Evolutionary conservation across 2,797 vertebrate species (phyloP).

Genomic region (Dallia pectoralis): DNA sequence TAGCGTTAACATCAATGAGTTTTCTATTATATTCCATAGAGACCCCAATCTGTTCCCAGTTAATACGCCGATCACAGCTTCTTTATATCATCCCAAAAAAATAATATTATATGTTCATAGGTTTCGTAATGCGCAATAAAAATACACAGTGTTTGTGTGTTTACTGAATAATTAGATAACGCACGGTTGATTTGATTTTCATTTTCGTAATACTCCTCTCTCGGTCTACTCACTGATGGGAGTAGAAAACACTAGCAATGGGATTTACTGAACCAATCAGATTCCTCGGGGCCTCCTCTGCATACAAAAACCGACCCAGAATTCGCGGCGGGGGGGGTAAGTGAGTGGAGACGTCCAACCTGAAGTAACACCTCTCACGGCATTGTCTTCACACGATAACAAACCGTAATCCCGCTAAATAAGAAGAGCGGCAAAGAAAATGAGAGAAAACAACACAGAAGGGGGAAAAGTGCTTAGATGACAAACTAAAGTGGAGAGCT

Average conservation of each 20-base stretch:
- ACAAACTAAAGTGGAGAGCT: constrained; percentile 21
- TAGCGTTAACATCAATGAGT: too few relatives aligned
- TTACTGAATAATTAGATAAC: background rate
- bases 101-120: background rate
- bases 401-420: background rate
- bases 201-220: background rate
- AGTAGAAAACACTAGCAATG: constrained; percentile 14
- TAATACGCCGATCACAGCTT: background rate
- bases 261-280: constrained; percentile 41
- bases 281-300: constrained; percentile 42
- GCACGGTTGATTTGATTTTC: background rate
- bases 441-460: background rate
- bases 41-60: background rate
- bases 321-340: constrained; percentile 32
- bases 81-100: background rate
- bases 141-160: background rate
- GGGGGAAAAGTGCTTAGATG: too few relatives aligned
- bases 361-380: background rate
- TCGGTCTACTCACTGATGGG: background rate
- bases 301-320: constrained; percentile 37
- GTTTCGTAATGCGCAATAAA: constrained; percentile 35
- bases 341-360: constrained; percentile 16
- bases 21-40: too few relatives aligned
- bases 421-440: background rate
- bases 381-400: background rate